Percentiles rank a stretch among this genome's conserved stretches.
phyloP scores from a whole-genome alignment of 2,797 vertebrate genomes.

The Borostomias antarcticus region DNA sequence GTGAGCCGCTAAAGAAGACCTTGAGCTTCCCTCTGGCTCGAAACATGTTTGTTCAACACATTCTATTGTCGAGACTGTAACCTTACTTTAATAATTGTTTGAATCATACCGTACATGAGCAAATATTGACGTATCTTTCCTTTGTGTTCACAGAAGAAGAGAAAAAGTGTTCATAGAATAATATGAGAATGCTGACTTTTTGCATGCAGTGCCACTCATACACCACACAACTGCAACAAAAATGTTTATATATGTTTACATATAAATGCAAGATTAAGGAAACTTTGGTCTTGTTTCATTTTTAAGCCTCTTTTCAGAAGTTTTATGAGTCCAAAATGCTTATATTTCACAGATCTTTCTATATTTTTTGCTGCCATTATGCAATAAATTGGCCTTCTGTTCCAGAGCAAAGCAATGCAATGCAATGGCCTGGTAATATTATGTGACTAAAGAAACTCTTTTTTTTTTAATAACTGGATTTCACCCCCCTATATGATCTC shows the following conservation, averaged over 20 bases:
- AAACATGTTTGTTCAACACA: too few relatives aligned
- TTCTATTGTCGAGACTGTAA: too few relatives aligned
- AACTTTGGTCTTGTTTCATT: slow-evolving; percentile 37
- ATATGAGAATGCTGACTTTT: background rate
- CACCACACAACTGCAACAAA: background rate
- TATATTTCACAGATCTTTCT: slow-evolving; percentile 58
- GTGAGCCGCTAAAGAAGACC: background rate
- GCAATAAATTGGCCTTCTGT: slow-evolving; percentile 68
- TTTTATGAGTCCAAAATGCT: slow-evolving; percentile 50
- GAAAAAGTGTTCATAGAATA: background rate
- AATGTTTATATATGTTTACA: too few relatives aligned
- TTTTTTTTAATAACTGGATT: slow-evolving; percentile 76
- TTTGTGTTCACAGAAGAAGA: too few relatives aligned
- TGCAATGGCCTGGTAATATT: slow-evolving; percentile 70
- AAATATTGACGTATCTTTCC: background rate
- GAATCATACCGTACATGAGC: too few relatives aligned
- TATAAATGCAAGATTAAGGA: background rate
- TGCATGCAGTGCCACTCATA: background rate
- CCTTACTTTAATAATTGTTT: too few relatives aligned
- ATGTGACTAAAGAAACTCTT: slow-evolving; percentile 76
- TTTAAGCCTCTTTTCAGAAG: slow-evolving; percentile 43
- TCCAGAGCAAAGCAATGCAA: slow-evolving; percentile 61
- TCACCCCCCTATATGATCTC: slow-evolving; percentile 62
- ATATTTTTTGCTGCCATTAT: slow-evolving; percentile 50
- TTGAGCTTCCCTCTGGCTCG: background rate